Evolutionary conservation across 2,113 vertebrate genomes (phyloP), one percentile per base, ranked within the genome.

Genomic region (Synodontis membranacea): DNA sequence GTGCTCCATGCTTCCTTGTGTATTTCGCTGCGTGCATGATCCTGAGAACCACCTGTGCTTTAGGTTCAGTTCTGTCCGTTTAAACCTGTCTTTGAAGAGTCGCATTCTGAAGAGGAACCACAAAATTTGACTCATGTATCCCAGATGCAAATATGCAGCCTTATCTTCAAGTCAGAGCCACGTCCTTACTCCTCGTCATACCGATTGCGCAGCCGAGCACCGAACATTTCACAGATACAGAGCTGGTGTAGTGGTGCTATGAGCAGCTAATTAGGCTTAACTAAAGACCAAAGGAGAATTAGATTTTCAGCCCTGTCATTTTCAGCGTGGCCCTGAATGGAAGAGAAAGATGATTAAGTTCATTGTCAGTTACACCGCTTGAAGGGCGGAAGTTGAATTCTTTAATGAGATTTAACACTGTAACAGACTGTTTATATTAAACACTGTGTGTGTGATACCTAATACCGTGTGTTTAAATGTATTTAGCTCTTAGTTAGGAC

Each of bases 141-240:
- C 70, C 83, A 84, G 37, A 60, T 78, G 54, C 54, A 78, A 60
- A 85, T 76, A 62, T 60, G 54, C 70, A 58, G 52, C 42, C 72
- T 75, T 75, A 75, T 75, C 72, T 46, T 46, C 5, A 42, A 44
- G 70, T 28, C 14, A 1, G 25, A n/a, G 72, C 28, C 70, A 17
- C 37, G 21, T 54, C 48, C 66, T 31, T 39, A 56, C 66, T 84
- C 50, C 64, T 72, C 28, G 31, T 60, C 37, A 15, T 17, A 9
- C 25, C 1, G 50, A 44, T 19, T 58, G 37, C 14, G 15, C 4
- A 42, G 0, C 19, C 9, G 11, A 28, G 42, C 11, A 7, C 15
- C 31, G 74, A 78, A 50, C 3, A 0, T 54, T 54, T 54, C 21
- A 21, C 78, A 56, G 46, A n/a, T 7, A 50, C 15, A 52, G 7